These are phyloP conservation scores for Anhinga rufa DNA, from an alignment of 2,113 vertebrate species.

Conservation along the genomic window DNA sequence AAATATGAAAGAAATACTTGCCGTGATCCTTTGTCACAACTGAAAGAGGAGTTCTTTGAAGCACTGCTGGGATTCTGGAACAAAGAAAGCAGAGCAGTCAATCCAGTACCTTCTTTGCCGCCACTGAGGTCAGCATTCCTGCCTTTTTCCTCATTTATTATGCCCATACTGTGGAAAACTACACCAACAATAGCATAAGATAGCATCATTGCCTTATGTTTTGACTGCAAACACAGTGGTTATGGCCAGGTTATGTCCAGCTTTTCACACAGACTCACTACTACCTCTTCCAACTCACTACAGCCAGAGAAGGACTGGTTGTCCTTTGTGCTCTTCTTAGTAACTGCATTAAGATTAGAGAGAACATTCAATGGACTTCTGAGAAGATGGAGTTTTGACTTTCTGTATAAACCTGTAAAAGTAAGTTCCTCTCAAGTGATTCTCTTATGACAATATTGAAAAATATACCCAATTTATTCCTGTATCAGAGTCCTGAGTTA, in stretches of 20 bases:
- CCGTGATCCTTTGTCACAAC: slow-evolving; percentile 55
- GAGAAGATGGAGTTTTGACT: neutral
- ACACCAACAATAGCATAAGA: neutral
- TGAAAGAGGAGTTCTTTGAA: neutral
- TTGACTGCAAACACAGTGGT: neutral
- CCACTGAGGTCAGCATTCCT: neutral
- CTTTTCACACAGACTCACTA: neutral
- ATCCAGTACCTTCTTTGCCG: neutral
- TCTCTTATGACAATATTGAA: neutral
- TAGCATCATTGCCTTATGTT: neutral
- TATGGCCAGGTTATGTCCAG: neutral
- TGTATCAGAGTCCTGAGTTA: neutral
- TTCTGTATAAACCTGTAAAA: neutral
- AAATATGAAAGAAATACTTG: slow-evolving; percentile 27
- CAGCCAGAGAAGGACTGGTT: neutral
- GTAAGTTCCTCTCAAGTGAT: neutral
- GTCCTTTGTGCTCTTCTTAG: neutral
- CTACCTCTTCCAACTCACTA: neutral
- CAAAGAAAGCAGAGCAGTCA: neutral
- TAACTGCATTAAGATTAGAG: neutral
- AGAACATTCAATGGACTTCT: neutral
- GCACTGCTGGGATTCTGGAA: slow-evolving; percentile 50
- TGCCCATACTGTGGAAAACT: neutral
- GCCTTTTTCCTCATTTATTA: neutral
- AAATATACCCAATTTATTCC: neutral